Conservation (phyloP, 2,113 vertebrate species). For the Seriola aureovittata region DNA sequence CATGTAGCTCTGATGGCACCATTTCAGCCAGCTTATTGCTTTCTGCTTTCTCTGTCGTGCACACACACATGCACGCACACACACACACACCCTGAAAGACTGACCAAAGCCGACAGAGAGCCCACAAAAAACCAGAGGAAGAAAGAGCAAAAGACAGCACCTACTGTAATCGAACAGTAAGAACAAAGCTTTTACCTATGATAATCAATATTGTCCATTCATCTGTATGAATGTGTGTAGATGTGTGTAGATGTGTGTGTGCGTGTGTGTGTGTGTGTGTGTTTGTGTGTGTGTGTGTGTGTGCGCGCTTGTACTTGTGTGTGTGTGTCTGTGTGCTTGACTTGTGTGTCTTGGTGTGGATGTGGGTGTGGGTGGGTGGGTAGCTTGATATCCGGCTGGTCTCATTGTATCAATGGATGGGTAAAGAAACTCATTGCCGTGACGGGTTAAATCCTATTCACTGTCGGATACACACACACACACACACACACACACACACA, state of each 20-base stretch:
- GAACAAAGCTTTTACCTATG: conserved; percentile 64
- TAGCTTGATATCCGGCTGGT: conserved; percentile 80
- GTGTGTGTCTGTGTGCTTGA: conserved; percentile 37
- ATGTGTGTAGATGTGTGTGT: conserved; percentile 40
- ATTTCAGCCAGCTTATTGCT: conserved; percentile 99
- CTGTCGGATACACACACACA: conserved; percentile 63
- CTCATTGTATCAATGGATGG: conserved; percentile 82
- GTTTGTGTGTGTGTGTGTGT: conserved; percentile 22
- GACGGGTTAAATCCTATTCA: conserved; percentile 85
- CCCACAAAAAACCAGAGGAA: conserved; percentile 56
- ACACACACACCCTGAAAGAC: conserved; percentile 54
- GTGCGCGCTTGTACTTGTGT: conserved; percentile 53
- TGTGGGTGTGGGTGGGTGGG: conserved; percentile 59
- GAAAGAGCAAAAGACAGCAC: conserved; percentile 23
- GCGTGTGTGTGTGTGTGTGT: conserved; percentile 49
- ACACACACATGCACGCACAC: conserved; percentile 60
- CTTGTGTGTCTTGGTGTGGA: conserved; percentile 23
- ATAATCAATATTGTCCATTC: conserved; percentile 68
- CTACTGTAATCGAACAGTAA: conserved; percentile 52
- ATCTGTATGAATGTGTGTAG: conserved; percentile 45
- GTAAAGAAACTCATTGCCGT: conserved; percentile 85
- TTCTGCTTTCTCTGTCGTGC: conserved; percentile 80
- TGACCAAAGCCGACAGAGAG: conserved; percentile 39
- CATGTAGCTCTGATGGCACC: conserved; percentile 99
- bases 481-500: conserved; percentile 39